Conservation (phyloP, 1,140 invertebrate genomes). For the Ruditapes philippinarum region DNA sequence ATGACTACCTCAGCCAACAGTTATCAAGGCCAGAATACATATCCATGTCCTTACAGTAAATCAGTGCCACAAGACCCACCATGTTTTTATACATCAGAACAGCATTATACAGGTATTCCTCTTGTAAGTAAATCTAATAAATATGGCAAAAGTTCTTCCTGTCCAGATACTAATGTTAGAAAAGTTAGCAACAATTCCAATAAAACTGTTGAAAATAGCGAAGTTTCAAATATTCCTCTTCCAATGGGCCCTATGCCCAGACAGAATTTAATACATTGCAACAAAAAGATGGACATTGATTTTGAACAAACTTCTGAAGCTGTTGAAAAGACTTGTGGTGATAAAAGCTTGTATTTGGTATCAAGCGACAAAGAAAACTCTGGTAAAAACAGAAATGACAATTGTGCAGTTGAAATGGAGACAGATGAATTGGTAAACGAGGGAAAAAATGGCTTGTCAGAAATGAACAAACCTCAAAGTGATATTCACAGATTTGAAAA, state of each 20-base stretch:
- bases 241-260: not conserved
- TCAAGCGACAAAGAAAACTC: not conserved
- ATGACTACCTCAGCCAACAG: not conserved
- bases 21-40: not conserved
- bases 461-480: not conserved
- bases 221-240: slow-evolving; percentile 9
- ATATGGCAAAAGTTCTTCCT: too few relatives aligned
- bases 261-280: not conserved
- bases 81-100: not conserved
- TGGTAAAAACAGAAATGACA: not conserved
- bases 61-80: not conserved
- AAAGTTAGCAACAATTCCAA: too few relatives aligned
- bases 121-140: not conserved
- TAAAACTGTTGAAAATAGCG: too few relatives aligned
- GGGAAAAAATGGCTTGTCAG: not conserved
- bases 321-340: too few relatives aligned
- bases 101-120: not conserved
- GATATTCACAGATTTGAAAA: not conserved
- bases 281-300: too few relatives aligned
- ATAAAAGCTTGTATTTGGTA: too few relatives aligned
- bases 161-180: too few relatives aligned
- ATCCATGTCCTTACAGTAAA: too few relatives aligned
- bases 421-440: not conserved
- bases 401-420: not conserved
- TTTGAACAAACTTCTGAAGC: too few relatives aligned